Conservation (phyloP, 2,888 invertebrate species). For the Altica lythri region DNA sequence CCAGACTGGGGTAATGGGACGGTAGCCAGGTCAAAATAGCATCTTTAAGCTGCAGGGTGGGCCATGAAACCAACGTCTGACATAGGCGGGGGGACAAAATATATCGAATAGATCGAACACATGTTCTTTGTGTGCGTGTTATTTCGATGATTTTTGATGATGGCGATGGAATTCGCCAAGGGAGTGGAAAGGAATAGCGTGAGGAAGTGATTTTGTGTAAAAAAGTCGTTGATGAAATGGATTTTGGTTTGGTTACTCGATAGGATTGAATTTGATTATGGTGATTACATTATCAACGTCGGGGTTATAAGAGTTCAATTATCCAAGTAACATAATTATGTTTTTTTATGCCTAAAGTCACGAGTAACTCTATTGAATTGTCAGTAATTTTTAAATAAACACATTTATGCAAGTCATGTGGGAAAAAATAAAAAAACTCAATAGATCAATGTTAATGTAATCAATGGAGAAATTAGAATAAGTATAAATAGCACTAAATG, state of each 20-base stretch:
- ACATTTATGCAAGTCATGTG: no score
- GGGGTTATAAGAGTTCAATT: background rate
- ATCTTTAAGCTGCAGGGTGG: conserved; percentile 40
- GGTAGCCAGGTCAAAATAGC: conserved; percentile 46
- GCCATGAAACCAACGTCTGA: conserved; percentile 13
- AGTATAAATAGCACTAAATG: no score
- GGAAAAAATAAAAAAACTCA: no score
- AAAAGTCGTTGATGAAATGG: conserved; percentile 18
- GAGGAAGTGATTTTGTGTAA: conserved; percentile 15
- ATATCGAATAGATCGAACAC: conserved; percentile 23
- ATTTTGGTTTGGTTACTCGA: conserved; percentile 4
- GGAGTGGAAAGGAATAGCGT: conserved; percentile 18
- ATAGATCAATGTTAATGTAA: no score
- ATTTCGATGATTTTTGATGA: conserved; percentile 13
- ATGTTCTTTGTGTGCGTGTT: conserved; percentile 26
- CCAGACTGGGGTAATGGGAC: conserved; percentile 39
- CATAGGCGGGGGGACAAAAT: conserved; percentile 24
- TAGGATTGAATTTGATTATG: conserved; percentile 20
- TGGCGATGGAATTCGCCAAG: conserved; percentile 12
- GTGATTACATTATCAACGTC: conserved; percentile 10
- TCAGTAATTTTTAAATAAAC: background rate
- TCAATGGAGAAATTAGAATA: no score
- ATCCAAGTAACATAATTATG: conserved; percentile 11
- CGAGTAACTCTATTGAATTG: background rate
- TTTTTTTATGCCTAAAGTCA: background rate